These are phyloP conservation scores for Mohoua ochrocephala DNA, from an alignment of 2,113 vertebrate species.

Conservation along the genomic window DNA sequence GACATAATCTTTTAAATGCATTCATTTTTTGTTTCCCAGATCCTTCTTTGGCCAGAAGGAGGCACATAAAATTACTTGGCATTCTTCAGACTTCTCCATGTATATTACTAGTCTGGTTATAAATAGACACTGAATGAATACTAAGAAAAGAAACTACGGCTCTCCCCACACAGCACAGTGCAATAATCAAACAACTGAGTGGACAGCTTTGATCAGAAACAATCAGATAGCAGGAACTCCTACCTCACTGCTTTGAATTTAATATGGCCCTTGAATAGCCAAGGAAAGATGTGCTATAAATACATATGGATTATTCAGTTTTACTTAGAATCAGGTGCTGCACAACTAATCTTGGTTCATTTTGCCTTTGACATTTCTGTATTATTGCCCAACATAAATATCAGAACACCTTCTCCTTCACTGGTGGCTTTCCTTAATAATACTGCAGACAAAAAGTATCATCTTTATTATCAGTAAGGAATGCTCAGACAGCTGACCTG, in stretches of 20 bases:
- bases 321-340: background rate
- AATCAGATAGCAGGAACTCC: background rate
- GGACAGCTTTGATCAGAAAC: background rate
- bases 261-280: background rate
- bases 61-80: background rate
- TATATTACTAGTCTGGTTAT: background rate
- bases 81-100: background rate
- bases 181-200: background rate
- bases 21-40: background rate
- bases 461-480: background rate
- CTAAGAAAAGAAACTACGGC: background rate
- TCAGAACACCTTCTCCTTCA: background rate
- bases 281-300: constrained; percentile 2
- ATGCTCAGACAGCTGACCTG: background rate
- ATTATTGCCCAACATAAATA: background rate
- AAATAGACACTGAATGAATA: background rate
- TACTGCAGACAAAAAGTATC: background rate
- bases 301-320: background rate
- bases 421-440: background rate
- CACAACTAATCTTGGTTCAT: background rate
- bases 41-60: background rate
- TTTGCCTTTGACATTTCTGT: background rate
- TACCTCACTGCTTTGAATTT: background rate
- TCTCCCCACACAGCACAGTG: background rate
- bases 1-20: background rate